Conservation (phyloP, 2,888 invertebrate genomes). For the Stramonita haemastoma region DNA sequence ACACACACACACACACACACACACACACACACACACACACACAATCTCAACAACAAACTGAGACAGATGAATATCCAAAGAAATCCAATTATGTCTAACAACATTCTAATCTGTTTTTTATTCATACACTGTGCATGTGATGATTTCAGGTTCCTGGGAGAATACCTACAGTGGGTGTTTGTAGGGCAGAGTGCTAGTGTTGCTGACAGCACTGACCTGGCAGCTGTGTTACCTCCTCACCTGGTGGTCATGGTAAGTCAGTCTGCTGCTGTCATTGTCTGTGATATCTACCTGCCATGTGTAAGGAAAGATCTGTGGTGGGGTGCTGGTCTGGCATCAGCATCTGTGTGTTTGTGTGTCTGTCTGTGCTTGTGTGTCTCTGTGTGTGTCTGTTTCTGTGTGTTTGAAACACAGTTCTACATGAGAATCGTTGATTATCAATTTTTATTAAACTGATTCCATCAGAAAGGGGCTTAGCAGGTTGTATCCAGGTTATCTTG, state of each 20-base stretch:
- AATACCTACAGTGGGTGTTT: constrained; percentile 12
- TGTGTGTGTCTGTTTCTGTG: not conserved
- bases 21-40: no score
- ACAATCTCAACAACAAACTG: no score
- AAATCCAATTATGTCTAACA: no score
- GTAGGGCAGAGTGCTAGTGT: not conserved
- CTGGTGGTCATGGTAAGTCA: constrained; percentile 15
- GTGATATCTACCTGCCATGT: not conserved
- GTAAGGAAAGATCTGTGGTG: not conserved
- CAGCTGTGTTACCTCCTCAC: not conserved
- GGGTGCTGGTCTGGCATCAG: not conserved
- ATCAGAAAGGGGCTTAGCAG: no score
- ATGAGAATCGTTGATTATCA: no score
- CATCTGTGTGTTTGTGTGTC: not conserved
- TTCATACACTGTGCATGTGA: not conserved
- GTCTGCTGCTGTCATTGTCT: not conserved
- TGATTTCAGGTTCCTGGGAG: constrained; percentile 30
- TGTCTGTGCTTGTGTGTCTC: no score
- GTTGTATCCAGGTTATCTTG: no score
- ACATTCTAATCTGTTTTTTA: no score
- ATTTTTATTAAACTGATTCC: no score
- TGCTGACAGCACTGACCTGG: not conserved
- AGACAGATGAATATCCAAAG: no score
- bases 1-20: no score
- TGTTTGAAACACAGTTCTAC: not conserved